These are phyloP conservation scores for Megaceryle torquata DNA, from an alignment of 2,113 vertebrate species.

Conservation along the genomic window DNA sequence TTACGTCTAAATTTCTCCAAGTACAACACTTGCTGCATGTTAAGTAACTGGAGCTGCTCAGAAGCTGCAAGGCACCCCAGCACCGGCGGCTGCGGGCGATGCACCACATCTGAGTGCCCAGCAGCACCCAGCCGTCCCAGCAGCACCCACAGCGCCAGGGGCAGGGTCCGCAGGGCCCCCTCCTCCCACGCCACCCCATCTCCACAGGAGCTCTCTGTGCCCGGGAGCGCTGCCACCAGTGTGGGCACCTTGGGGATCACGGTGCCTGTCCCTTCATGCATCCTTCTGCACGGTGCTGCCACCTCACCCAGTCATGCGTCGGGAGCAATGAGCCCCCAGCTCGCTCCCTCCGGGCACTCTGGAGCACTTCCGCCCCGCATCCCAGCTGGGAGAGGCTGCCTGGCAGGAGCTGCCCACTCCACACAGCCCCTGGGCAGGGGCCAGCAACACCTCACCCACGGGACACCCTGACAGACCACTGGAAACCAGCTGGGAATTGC, in stretches of 20 bases:
- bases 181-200: neutral
- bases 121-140: neutral
- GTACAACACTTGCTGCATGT: conserved; percentile 73
- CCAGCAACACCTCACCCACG: rapidly evolving
- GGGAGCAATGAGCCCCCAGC: rapidly evolving
- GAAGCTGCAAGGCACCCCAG: conserved; percentile 11
- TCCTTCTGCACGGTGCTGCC: rapidly evolving
- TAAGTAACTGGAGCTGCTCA: conserved; percentile 62
- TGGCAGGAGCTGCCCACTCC: neutral
- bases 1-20: conserved; percentile 80
- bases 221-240: rapidly evolving
- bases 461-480: rapidly evolving
- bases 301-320: neutral
- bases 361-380: neutral
- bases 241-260: rapidly evolving
- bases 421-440: neutral
- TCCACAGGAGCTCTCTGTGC: neutral
- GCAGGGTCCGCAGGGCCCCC: neutral
- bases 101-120: neutral
- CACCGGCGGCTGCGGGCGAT: neutral
- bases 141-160: neutral
- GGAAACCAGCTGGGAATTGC: neutral
- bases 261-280: rapidly evolving
- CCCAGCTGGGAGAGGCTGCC: neutral
- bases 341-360: rapidly evolving